A percentile compares a stretch with the other conserved stretches of the same genome.
Conservation (phyloP, 2,113 vertebrate species). For the Stigmatopora argus region DNA sequence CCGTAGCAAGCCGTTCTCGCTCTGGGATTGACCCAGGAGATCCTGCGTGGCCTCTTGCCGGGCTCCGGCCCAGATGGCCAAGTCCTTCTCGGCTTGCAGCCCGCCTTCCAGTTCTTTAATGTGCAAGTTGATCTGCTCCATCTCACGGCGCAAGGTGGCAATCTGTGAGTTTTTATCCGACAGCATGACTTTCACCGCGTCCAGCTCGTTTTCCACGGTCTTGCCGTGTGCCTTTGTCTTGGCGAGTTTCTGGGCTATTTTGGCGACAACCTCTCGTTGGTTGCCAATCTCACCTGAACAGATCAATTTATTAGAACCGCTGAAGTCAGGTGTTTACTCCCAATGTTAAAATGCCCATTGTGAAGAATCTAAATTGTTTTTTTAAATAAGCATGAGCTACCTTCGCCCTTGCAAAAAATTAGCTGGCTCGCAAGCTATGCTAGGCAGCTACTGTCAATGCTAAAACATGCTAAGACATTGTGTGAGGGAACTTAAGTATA, state of each 20-base stretch:
- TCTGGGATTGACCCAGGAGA: slow-evolving; percentile 80
- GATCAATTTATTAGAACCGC: not conserved
- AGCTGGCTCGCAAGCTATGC: no score
- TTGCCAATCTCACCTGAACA: slow-evolving; percentile 67
- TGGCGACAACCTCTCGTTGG: slow-evolving; percentile 68
- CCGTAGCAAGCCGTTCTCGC: slow-evolving; percentile 78
- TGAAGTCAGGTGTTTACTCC: slow-evolving; percentile 65
- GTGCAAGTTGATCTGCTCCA: slow-evolving; percentile 66
- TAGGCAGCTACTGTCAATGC: no score
- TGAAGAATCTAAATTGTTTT: not conserved
- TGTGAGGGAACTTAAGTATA: no score
- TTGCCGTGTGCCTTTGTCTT: slow-evolving; percentile 76
- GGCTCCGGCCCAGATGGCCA: slow-evolving; percentile 67
- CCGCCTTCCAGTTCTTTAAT: slow-evolving; percentile 73
- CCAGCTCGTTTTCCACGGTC: slow-evolving; percentile 77
- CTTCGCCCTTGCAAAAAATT: no score
- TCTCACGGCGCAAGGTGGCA: slow-evolving; percentile 76
- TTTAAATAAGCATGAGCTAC: not conserved
- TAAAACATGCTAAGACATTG: no score
- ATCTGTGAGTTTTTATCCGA: slow-evolving; percentile 78
- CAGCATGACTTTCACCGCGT: slow-evolving; percentile 70
- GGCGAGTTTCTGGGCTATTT: slow-evolving; percentile 80
- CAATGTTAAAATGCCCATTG: no score
- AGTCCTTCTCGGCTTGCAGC: slow-evolving; percentile 74
- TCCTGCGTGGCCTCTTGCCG: slow-evolving; percentile 84